These are phyloP conservation scores for Platorchestia sp. DNA, from an alignment of 1,140 invertebrate species.

Conservation along the genomic window DNA sequence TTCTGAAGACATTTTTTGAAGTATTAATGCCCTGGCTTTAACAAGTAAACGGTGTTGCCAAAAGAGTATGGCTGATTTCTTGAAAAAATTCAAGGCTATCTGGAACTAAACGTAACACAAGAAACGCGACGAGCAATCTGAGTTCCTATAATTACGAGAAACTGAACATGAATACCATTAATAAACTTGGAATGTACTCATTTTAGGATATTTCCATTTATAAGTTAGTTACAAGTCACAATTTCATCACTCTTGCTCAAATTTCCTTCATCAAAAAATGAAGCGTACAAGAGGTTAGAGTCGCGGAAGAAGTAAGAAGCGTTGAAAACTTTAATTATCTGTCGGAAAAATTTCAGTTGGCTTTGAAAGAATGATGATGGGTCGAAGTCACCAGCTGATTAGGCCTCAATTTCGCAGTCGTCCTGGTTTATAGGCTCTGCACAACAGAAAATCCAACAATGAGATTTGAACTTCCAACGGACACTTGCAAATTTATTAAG, in stretches of 20 bases:
- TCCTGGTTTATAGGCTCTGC: conserved; percentile 63
- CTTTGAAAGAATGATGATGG: background rate
- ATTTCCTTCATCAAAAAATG: background rate
- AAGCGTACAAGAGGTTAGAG: background rate
- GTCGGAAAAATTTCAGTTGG: background rate
- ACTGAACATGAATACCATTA: background rate
- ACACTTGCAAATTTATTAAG: background rate
- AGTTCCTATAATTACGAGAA: background rate
- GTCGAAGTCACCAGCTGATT: background rate
- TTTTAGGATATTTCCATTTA: background rate
- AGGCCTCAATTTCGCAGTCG: conserved; percentile 67
- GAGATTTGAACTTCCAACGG: conserved; percentile 59
- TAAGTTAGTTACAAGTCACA: background rate
- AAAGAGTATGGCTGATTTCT: background rate
- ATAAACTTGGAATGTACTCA: background rate
- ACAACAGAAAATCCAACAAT: conserved; percentile 57
- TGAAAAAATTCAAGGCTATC: background rate
- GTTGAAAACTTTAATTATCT: background rate
- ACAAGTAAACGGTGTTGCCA: background rate
- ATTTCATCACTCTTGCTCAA: background rate
- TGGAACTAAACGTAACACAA: background rate
- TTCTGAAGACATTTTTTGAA: conserved; percentile 47
- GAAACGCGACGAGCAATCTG: background rate
- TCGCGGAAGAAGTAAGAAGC: background rate
- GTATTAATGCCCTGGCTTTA: conserved; percentile 30